Evolutionary conservation across 2,888 invertebrate species (phyloP).

Genomic region (Philhelius pedissequus): DNA sequence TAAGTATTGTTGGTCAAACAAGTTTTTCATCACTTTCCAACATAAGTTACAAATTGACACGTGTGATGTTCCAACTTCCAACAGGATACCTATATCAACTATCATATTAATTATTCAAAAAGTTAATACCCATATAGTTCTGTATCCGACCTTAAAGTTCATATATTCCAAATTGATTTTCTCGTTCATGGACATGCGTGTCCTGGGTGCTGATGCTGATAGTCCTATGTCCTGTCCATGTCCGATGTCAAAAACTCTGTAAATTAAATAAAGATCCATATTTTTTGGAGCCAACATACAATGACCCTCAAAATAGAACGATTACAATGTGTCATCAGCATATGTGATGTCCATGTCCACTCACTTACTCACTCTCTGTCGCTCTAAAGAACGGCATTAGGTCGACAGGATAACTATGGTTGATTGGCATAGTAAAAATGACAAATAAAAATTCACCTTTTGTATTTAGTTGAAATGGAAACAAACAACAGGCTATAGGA

Average conservation of each 20-base stretch:
- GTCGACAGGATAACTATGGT: conserved; percentile 4
- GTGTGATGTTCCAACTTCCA: neutral
- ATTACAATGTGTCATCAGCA: conserved; percentile 51
- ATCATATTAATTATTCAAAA: conserved; percentile 7
- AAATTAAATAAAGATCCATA: conserved; percentile 42
- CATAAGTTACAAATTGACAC: neutral
- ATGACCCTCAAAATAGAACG: conserved; percentile 43
- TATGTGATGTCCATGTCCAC: conserved; percentile 8
- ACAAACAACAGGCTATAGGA: too few species aligned
- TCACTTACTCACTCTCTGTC: neutral
- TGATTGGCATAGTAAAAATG: neutral
- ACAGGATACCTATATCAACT: neutral
- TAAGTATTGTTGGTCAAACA: neutral
- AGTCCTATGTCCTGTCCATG: neutral
- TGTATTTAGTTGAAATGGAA: too few species aligned
- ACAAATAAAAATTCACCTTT: neutral
- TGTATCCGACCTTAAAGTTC: neutral
- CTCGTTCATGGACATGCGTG: neutral
- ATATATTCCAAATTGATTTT: neutral
- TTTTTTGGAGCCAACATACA: conserved; percentile 23
- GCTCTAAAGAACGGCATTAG: neutral
- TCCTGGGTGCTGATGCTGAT: neutral
- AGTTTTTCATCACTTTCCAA: neutral
- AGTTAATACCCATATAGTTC: neutral
- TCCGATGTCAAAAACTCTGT: neutral